phyloP scores from a whole-genome alignment of 2,888 invertebrate genomes.

The Apantesis nais region DNA sequence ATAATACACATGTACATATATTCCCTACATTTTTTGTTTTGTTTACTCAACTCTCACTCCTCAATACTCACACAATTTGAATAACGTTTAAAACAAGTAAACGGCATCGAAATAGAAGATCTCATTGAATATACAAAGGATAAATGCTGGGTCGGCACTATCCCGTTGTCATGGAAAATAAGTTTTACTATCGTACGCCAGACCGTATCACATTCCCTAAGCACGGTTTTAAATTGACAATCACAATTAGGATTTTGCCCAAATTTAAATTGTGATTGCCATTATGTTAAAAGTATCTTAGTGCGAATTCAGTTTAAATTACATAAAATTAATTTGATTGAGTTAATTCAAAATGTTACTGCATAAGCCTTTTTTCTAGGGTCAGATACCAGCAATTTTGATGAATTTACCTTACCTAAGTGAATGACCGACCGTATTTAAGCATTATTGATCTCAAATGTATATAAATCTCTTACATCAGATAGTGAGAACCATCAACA shows the following conservation, averaged over 20 bases:
- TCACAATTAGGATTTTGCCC: constrained; percentile 36
- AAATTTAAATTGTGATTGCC: constrained; percentile 18
- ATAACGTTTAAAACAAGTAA: constrained; percentile 45
- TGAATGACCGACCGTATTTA: neutral
- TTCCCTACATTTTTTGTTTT: no score
- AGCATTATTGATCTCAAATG: neutral
- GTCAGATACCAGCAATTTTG: neutral
- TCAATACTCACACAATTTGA: constrained; percentile 41
- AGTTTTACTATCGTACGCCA: constrained; percentile 31
- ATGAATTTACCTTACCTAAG: neutral
- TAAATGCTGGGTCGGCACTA: constrained; percentile 35
- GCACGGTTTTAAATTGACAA: constrained; percentile 45
- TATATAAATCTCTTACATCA: neutral
- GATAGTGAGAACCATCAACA: neutral
- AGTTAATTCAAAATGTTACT: neutral
- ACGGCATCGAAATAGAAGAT: constrained; percentile 45
- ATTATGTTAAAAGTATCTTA: constrained; percentile 38
- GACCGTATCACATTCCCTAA: constrained; percentile 36
- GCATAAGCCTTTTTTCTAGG: neutral
- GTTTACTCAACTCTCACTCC: constrained; percentile 29
- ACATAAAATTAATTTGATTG: neutral
- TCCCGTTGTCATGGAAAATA: constrained; percentile 38
- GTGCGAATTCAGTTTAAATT: constrained; percentile 20
- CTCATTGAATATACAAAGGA: constrained; percentile 44
- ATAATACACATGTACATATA: no score